Evolutionary conservation across 2,888 invertebrate species (phyloP).

Genomic region (Tillus elongatus): DNA sequence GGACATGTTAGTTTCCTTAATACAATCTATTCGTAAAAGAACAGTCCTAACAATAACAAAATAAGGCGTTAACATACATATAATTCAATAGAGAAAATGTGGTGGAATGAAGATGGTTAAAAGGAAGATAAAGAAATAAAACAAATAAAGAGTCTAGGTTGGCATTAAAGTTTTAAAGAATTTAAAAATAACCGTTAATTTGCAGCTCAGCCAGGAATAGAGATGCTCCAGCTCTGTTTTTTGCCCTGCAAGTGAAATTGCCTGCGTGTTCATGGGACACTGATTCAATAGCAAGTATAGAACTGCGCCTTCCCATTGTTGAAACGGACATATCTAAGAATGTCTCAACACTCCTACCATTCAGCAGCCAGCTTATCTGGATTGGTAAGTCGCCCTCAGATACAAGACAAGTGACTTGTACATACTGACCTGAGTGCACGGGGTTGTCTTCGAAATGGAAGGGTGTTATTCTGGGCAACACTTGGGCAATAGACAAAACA

Average conservation of each 20-base stretch:
- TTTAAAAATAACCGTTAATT: constrained; percentile 57
- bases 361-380: constrained; percentile 53
- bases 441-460: constrained; percentile 58
- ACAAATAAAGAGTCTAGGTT: too few species aligned
- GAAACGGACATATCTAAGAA: constrained; percentile 32
- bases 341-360: constrained; percentile 38
- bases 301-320: constrained; percentile 40
- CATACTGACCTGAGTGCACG: constrained; percentile 51
- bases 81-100: not conserved
- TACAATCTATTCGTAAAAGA: too few species aligned
- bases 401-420: constrained; percentile 54
- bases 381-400: constrained; percentile 58
- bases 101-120: not conserved
- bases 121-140: not conserved
- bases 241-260: constrained; percentile 65
- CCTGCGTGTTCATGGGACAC: constrained; percentile 62
- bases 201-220: constrained; percentile 43
- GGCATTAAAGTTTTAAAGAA: not conserved
- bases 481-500: constrained; percentile 43
- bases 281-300: constrained; percentile 56
- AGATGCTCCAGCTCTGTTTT: constrained; percentile 33
- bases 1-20: too few species aligned
- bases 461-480: constrained; percentile 56
- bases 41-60: too few species aligned
- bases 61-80: not conserved